Evolutionary conservation across 2,888 invertebrate species (phyloP).

Genomic region (Diloba caeruleocephala): DNA sequence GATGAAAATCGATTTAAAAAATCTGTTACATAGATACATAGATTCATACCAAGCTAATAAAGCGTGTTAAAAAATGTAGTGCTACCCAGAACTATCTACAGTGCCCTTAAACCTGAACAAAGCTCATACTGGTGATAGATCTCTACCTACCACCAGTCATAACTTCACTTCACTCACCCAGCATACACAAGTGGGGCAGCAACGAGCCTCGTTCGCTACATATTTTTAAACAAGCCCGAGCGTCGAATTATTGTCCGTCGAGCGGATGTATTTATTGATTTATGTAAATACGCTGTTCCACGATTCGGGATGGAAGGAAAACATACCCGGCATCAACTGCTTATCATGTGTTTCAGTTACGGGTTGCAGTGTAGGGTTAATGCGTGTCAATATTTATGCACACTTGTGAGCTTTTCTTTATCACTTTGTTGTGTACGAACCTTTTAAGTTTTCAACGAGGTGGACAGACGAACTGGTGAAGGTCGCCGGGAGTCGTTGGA

Average conservation of each 20-base stretch:
- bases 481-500: no score
- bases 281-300: conserved; percentile 65
- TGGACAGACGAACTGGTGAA: no score
- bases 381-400: conserved; percentile 29
- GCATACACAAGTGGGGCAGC: no score
- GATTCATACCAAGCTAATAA: no score
- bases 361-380: conserved; percentile 19
- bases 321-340: conserved; percentile 32
- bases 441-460: no score
- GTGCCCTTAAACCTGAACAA: no score
- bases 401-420: conserved; percentile 19
- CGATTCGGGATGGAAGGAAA: conserved; percentile 43
- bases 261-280: conserved; percentile 66
- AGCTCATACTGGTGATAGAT: no score
- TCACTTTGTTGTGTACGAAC: background rate
- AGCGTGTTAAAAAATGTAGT: no score
- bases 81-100: no score
- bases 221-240: conserved; percentile 34
- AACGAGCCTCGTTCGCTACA: conserved; percentile 11
- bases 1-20: no score
- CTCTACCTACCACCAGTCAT: background rate
- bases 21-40: no score
- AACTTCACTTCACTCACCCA: conserved; percentile 1
- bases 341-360: conserved; percentile 39
- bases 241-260: conserved; percentile 23